Evolutionary conservation across 2,888 invertebrate species (phyloP).

Genomic region (Ischnura elegans): DNA sequence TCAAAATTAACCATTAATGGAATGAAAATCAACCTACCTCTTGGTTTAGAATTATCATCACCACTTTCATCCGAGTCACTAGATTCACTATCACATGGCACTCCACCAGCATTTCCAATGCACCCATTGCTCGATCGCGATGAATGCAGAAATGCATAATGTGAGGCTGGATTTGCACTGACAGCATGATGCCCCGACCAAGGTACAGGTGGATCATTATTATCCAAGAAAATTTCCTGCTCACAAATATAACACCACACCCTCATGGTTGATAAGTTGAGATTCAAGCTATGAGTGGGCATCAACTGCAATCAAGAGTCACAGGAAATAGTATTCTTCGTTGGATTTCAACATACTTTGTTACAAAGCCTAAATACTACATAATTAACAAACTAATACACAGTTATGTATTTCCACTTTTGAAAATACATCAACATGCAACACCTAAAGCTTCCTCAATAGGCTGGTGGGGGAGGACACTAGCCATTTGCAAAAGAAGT

Average conservation of each 20-base stretch:
- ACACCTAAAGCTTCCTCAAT: no score
- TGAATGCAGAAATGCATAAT: constrained; percentile 32
- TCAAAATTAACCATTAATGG: no score
- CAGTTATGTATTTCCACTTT: no score
- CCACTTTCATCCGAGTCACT: constrained; percentile 78
- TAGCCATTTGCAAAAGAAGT: no score
- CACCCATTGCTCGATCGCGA: constrained; percentile 32
- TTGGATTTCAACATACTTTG: no score
- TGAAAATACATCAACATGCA: no score
- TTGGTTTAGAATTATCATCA: constrained; percentile 79
- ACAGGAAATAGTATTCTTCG: no score
- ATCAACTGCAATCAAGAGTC: constrained; percentile 79
- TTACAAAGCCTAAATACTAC: no score
- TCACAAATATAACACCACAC: constrained; percentile 95
- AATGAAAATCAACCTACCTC: constrained; percentile 75
- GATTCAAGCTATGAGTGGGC: constrained; percentile 87
- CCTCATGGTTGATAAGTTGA: constrained; percentile 90
- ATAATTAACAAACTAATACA: no score
- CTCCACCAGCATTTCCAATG: constrained; percentile 36
- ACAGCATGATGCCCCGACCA: constrained; percentile 69
- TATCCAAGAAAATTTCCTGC: constrained; percentile 85
- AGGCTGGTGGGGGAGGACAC: no score
- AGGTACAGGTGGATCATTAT: constrained; percentile 76
- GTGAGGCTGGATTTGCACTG: constrained; percentile 31
- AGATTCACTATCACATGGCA: constrained; percentile 74